Conservation (phyloP, 2,888 invertebrate species). For the Parochlus steinenii region DNA sequence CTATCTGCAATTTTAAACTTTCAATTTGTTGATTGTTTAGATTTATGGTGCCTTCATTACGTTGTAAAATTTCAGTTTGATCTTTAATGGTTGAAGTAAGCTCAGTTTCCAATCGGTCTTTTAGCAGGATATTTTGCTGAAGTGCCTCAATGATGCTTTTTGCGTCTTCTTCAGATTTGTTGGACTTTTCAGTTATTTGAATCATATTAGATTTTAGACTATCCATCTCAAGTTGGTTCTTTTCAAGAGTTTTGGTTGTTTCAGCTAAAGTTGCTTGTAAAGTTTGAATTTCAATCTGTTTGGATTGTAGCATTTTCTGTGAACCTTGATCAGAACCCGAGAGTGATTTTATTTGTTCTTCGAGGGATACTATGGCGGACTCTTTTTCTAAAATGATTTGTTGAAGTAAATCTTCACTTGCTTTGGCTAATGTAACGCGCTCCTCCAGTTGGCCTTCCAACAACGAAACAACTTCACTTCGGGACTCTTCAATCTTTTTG, state of each 20-base stretch:
- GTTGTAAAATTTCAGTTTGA: slow-evolving; percentile 25
- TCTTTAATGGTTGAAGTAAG: slow-evolving; percentile 18
- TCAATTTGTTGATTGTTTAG: not conserved
- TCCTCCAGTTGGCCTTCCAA: slow-evolving; percentile 16
- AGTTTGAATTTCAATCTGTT: slow-evolving; percentile 4
- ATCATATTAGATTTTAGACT: not conserved
- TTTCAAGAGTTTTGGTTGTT: slow-evolving; percentile 29
- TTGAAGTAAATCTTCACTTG: slow-evolving; percentile 13
- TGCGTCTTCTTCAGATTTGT: not conserved
- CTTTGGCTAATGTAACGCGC: slow-evolving; percentile 14
- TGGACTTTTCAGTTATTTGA: not conserved
- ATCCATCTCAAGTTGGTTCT: slow-evolving; percentile 19
- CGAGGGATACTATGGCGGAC: slow-evolving; percentile 12
- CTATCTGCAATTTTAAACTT: no score
- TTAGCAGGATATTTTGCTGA: no score
- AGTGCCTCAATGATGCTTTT: not conserved
- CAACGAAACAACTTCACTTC: slow-evolving; percentile 13
- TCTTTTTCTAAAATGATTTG: slow-evolving; percentile 6
- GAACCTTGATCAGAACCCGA: not conserved
- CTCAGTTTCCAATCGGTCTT: slow-evolving; percentile 26
- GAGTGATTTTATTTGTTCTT: slow-evolving; percentile 12
- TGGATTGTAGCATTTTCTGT: not conserved
- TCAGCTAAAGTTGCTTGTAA: not conserved
- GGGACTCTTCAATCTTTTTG: slow-evolving; percentile 15
- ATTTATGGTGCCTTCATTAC: not conserved